Percentiles rank a stretch among this genome's conserved stretches.
Evolutionary conservation across 2,888 invertebrate genomes (phyloP).

Genomic region (Cremastinae sp.): DNA sequence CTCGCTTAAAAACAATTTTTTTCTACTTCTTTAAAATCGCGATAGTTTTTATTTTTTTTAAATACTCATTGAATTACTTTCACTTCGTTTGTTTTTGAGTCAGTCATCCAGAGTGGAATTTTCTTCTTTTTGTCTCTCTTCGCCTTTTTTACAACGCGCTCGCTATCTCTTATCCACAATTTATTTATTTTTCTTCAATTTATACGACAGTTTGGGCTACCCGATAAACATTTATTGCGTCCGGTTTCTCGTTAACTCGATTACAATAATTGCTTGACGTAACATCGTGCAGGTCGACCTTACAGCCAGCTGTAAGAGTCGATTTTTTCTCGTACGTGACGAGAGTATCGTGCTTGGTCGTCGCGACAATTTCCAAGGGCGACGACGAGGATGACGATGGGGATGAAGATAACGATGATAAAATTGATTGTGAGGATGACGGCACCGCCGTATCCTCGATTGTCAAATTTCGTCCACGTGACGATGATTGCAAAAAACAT

Average conservation of each 20-base stretch:
- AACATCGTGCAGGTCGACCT: constrained; percentile 45
- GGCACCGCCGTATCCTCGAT: constrained; percentile 59
- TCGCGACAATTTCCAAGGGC: constrained; percentile 22
- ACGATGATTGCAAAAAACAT: constrained; percentile 53
- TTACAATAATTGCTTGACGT: constrained; percentile 51
- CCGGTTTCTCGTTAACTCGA: constrained; percentile 43
- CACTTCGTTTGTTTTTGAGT: constrained; percentile 56
- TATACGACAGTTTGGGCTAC: constrained; percentile 56
- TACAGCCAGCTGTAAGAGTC: constrained; percentile 54
- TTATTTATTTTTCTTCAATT: constrained; percentile 18
- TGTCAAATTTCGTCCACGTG: constrained; percentile 54
- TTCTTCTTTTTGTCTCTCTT: constrained; percentile 16
- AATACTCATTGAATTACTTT: constrained; percentile 56
- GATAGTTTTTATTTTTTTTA: constrained; percentile 24
- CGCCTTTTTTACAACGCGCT: neutral
- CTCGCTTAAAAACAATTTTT: constrained; percentile 36
- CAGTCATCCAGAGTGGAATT: constrained; percentile 48
- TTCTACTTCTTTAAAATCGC: constrained; percentile 44
- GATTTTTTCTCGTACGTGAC: constrained; percentile 48
- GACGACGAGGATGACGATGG: constrained; percentile 29
- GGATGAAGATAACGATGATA: constrained; percentile 28
- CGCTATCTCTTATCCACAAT: neutral
- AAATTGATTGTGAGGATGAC: constrained; percentile 31
- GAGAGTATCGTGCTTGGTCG: constrained; percentile 40
- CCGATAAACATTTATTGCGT: constrained; percentile 57